phyloP scores from a whole-genome alignment of 2,113 vertebrate species.

The Sminthopsis crassicaudata region DNA sequence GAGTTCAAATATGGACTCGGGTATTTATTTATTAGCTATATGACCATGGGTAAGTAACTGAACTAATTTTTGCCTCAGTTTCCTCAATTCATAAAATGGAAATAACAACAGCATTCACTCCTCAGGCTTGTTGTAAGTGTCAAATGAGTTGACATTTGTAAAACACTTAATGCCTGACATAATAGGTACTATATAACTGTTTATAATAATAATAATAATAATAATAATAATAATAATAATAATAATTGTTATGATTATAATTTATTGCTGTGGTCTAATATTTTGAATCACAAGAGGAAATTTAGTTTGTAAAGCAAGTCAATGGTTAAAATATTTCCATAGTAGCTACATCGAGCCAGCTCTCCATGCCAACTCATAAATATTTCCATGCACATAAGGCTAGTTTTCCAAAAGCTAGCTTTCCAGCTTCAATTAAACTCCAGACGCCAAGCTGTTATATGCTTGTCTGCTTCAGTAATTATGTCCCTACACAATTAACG shows the following conservation, averaged over 20 bases:
- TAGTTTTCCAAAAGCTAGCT: slow-evolving; percentile 46
- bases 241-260: neutral
- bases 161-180: neutral
- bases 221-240: neutral
- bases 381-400: slow-evolving; percentile 65
- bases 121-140: neutral
- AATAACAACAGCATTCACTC: neutral
- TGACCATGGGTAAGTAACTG: neutral
- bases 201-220: neutral
- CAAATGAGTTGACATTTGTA: slow-evolving; percentile 18
- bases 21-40: neutral
- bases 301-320: slow-evolving; percentile 61
- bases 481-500: slow-evolving; percentile 50
- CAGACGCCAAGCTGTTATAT: slow-evolving; percentile 58
- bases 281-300: slow-evolving; percentile 36
- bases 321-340: slow-evolving; percentile 67
- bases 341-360: slow-evolving; percentile 46
- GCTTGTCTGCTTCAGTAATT: slow-evolving; percentile 58
- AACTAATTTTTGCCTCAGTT: neutral
- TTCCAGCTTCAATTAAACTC: slow-evolving; percentile 65
- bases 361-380: slow-evolving; percentile 59
- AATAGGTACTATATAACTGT: neutral
- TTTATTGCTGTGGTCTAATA: neutral
- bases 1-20: neutral
- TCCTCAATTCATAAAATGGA: slow-evolving; percentile 17